Percentiles rank a stretch among this genome's conserved stretches.
These are phyloP conservation scores for Argyrosomus japonicus DNA, from an alignment of 2,113 vertebrate species.

Conservation along the genomic window DNA sequence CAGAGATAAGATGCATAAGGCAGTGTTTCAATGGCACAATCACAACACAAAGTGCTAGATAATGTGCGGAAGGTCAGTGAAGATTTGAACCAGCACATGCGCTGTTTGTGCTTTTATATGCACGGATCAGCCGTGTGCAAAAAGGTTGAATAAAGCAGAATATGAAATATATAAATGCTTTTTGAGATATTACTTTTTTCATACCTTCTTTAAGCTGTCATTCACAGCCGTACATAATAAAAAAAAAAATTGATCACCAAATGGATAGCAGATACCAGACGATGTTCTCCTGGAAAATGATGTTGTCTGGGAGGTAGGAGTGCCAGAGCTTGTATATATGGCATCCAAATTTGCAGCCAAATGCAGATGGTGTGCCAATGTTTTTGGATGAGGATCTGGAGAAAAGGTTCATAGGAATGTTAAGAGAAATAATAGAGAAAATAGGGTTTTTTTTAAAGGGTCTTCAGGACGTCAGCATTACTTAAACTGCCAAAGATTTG, in stretches of 20 bases:
- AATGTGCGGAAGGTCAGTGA: neutral
- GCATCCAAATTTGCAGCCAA: conserved; percentile 22
- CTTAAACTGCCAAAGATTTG: neutral
- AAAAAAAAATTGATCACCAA: neutral
- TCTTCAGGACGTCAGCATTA: neutral
- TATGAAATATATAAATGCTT: neutral
- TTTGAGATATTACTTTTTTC: neutral
- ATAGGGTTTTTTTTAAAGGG: neutral
- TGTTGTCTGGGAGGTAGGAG: conserved; percentile 9
- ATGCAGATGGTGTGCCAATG: conserved; percentile 21
- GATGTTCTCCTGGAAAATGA: conserved; percentile 13
- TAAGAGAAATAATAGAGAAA: conserved; percentile 3
- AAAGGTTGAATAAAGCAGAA: neutral
- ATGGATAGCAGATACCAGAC: conserved; percentile 5
- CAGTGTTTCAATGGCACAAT: conserved; percentile 3
- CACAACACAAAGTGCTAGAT: neutral
- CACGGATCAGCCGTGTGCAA: neutral
- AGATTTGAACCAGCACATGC: neutral
- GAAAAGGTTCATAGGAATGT: neutral
- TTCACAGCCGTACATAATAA: neutral
- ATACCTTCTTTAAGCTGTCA: neutral
- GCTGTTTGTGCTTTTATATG: neutral
- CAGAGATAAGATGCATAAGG: conserved; percentile 4
- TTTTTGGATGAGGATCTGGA: conserved; percentile 3
- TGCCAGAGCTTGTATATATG: neutral